Evolutionary conservation across 37 sponge, comb jelly and placozoan genomes (phyloP), one percentile per base, ranked within the genome.

Genomic region (Eunapius fragilis): DNA sequence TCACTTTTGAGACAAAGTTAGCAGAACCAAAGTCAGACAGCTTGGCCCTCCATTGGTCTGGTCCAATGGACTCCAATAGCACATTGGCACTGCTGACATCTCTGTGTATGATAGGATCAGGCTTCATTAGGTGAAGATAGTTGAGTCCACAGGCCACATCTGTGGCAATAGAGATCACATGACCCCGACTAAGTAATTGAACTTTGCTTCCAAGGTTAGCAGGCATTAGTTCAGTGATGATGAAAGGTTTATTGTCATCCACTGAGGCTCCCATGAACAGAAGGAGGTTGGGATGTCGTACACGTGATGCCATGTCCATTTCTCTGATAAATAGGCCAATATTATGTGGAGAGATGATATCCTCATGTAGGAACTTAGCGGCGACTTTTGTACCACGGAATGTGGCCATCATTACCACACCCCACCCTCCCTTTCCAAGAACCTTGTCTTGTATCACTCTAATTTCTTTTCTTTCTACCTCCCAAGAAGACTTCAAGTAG

Each of bases 161-260:
- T 37, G 37, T 25, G 35, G 70, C 22, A 26, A 86, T 67, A 48
- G 75, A 76, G 14, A 74, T 48, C 28, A 79, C 34, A 25, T 82
- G 83, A 31, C 5, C 17, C 67, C 35, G 33, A 9, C 78, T 28
- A 19, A 90, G 41, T 23, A 25, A 14, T 11, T 82, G 75, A 26
- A 86, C 69, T 30, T 50, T 72, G 37, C 37, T 68, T 27, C 90
- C 67, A 0, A 83, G 76, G 68, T 85, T 89, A n/a, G 80, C 73
- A 49, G 82, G 71, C 87, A 90, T 90, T 37, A 90, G 72, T 41
- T 90, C 91, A 17, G 91, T 90, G 9, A 90, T 47, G 25, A 90
- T 86, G 2, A 78, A 28, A 25, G 78, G 86, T 17, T 33, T 77
- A 31, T 73, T 79, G n/a, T 25, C 47, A 12, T 58, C 58, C 17